These are phyloP conservation scores for Chaetoderma sp. DNA, from an alignment of 2,888 invertebrate genomes.

Conservation along the genomic window DNA sequence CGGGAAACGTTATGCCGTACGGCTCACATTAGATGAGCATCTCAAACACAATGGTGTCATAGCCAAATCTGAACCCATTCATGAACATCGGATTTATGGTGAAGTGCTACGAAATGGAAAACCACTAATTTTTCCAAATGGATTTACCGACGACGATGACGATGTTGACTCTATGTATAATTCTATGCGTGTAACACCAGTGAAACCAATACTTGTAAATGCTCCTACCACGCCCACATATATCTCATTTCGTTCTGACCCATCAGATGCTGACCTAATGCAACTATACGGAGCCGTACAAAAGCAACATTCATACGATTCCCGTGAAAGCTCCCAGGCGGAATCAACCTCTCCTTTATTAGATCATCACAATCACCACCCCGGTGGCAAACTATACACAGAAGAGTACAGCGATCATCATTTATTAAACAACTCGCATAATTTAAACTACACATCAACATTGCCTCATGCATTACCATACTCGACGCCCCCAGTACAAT, in stretches of 20 bases:
- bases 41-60: constrained; percentile 50
- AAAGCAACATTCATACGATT: neutral
- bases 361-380: neutral
- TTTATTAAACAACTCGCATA: neutral
- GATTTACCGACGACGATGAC: neutral
- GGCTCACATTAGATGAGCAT: constrained; percentile 55
- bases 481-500: neutral
- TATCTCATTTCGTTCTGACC: constrained; percentile 58
- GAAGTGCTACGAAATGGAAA: too few relatives aligned
- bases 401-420: too few relatives aligned
- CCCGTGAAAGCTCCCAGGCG: neutral
- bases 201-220: neutral
- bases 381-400: neutral
- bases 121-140: too few relatives aligned
- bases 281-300: constrained; percentile 37
- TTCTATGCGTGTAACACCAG: neutral
- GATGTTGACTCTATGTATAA: neutral
- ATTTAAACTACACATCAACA: neutral
- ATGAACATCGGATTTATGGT: too few relatives aligned
- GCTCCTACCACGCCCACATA: constrained; percentile 40
- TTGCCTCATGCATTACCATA: neutral
- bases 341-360: neutral
- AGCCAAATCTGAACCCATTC: too few relatives aligned
- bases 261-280: constrained; percentile 49
- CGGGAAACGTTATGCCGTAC: constrained; percentile 46